These are phyloP conservation scores for Tachysurus fulvidraco DNA, from an alignment of 2,113 vertebrate species.

Conservation along the genomic window DNA sequence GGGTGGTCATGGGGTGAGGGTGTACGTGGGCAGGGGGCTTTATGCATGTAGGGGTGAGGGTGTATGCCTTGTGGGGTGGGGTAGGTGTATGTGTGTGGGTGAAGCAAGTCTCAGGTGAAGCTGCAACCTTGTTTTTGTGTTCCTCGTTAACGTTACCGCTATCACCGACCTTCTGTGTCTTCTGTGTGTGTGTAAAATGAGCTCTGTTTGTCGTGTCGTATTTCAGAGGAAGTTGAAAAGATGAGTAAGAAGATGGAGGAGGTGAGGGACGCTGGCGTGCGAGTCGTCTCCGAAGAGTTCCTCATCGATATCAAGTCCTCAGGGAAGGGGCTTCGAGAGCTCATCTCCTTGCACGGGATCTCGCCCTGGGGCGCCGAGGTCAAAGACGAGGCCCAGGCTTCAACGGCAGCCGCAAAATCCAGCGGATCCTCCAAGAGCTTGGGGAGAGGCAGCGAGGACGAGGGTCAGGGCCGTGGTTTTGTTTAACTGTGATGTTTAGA, in stretches of 20 bases:
- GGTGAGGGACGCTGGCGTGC: constrained; percentile 81
- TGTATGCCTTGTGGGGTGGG: too few species aligned
- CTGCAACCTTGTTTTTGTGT: background rate
- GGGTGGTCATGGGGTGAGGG: too few species aligned
- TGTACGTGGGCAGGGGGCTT: too few species aligned
- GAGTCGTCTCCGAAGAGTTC: constrained; percentile 87
- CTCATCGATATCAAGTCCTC: constrained; percentile 82
- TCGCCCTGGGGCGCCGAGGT: constrained; percentile 92
- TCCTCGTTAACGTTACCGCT: background rate
- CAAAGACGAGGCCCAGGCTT: constrained; percentile 75
- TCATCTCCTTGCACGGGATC: constrained; percentile 82
- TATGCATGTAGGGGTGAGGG: too few species aligned
- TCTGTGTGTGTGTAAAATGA: background rate
- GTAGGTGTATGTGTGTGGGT: too few species aligned
- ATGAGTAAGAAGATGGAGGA: constrained; percentile 98
- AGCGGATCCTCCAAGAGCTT: constrained; percentile 79
- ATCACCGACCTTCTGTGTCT: background rate
- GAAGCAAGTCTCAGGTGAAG: background rate
- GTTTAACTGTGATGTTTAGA: too few species aligned
- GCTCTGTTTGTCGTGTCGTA: background rate
- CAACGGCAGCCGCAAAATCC: constrained; percentile 76
- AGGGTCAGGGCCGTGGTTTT: constrained; percentile 71
- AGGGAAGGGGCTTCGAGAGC: constrained; percentile 81
- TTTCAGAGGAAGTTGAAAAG: constrained; percentile 92
- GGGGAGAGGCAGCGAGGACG: constrained; percentile 84